Conservation (phyloP, 2,888 invertebrate species). For the Eumacrocentrus americanus region DNA sequence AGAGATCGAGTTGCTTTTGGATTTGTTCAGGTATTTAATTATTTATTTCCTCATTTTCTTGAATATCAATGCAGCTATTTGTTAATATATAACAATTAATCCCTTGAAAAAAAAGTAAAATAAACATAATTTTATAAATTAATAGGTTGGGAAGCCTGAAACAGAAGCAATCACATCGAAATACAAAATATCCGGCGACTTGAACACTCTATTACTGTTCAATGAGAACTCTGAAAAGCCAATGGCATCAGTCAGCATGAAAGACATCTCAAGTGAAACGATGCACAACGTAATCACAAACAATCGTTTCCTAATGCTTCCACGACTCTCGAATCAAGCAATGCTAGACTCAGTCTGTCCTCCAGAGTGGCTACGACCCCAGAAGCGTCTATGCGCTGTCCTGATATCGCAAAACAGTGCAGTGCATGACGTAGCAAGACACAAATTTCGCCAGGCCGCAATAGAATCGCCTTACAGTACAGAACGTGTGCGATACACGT, state of each 20-base stretch:
- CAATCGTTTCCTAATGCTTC: slow-evolving; percentile 87
- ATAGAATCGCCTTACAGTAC: slow-evolving; percentile 68
- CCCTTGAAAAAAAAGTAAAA: too few relatives aligned
- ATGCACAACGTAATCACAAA: slow-evolving; percentile 86
- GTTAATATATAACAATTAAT: too few relatives aligned
- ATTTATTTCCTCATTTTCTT: too few relatives aligned
- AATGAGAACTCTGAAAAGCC: slow-evolving; percentile 85
- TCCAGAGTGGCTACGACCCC: slow-evolving; percentile 80
- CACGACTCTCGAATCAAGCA: slow-evolving; percentile 91
- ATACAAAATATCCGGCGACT: slow-evolving; percentile 75
- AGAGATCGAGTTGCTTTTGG: slow-evolving; percentile 87
- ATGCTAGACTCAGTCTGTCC: slow-evolving; percentile 86
- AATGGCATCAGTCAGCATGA: slow-evolving; percentile 86
- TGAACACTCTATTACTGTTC: slow-evolving; percentile 85
- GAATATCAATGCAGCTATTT: too few relatives aligned
- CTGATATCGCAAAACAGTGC: slow-evolving; percentile 74
- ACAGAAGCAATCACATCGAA: slow-evolving; percentile 70
- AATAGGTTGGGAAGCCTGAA: slow-evolving; percentile 68
- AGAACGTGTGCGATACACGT: slow-evolving; percentile 80
- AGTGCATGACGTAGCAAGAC: slow-evolving; percentile 70
- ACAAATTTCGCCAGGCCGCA: slow-evolving; percentile 75
- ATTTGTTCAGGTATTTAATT: slow-evolving; percentile 72
- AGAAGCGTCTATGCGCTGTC: slow-evolving; percentile 78
- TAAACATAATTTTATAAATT: too few relatives aligned
- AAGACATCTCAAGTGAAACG: slow-evolving; percentile 86